Percentiles rank a stretch among this genome's conserved stretches.
These are phyloP conservation scores for Torymus texanus DNA, from an alignment of 2,888 invertebrate species.

Conservation along the genomic window DNA sequence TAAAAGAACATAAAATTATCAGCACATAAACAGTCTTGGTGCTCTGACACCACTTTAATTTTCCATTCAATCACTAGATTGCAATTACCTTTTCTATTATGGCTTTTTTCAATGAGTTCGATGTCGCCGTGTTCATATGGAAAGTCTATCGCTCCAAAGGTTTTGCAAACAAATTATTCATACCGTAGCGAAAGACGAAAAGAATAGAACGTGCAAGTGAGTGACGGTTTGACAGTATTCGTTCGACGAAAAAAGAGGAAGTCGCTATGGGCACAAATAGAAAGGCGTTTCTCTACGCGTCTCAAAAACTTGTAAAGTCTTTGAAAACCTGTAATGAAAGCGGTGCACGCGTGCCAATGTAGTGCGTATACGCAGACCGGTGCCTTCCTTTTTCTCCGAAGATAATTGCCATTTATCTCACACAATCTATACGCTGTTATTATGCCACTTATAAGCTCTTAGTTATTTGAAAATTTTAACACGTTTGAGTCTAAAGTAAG, in stretches of 20 bases:
- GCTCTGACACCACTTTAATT: no score
- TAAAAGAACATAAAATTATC: no score
- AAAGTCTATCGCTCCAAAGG: neutral
- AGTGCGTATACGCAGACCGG: constrained; percentile 7
- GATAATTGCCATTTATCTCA: constrained; percentile 34
- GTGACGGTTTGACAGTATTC: constrained; percentile 19
- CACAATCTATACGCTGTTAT: neutral
- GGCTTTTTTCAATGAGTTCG: no score
- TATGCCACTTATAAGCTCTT: neutral
- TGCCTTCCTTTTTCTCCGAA: constrained; percentile 16
- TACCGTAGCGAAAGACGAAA: neutral
- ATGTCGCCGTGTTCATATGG: no score
- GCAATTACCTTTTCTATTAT: no score
- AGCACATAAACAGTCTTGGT: no score
- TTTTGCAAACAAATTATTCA: constrained; percentile 22
- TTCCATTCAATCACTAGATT: no score
- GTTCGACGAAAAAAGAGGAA: constrained; percentile 20
- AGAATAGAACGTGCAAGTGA: constrained; percentile 2
- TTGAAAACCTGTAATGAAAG: constrained; percentile 37
- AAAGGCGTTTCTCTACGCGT: constrained; percentile 28
- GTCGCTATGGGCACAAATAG: neutral
- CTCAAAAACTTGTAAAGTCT: constrained; percentile 23
- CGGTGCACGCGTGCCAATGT: neutral
- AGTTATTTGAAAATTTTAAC: no score
- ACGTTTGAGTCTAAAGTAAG: no score